A percentile compares a stretch with the other conserved stretches of the same genome.
phyloP scores from a whole-genome alignment of 2,113 vertebrate species.

The Mormoops blainvillei region DNA sequence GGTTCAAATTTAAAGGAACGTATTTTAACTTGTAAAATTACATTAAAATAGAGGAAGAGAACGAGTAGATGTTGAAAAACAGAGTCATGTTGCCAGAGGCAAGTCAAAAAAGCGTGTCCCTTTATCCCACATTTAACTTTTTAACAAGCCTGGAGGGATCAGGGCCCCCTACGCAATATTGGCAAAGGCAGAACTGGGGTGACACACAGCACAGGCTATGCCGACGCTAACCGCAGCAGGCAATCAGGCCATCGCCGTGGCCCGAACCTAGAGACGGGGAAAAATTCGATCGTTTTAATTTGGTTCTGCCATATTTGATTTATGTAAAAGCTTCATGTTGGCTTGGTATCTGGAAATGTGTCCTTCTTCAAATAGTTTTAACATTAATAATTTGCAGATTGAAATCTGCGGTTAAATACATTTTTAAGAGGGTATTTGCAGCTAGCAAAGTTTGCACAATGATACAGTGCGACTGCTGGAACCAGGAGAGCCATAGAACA shows the following conservation, averaged over 20 bases:
- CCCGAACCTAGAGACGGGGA: not conserved
- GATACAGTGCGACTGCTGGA: conserved; percentile 7
- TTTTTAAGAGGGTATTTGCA: conserved; percentile 55
- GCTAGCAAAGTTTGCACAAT: conserved; percentile 20
- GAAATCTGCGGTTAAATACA: conserved; percentile 40
- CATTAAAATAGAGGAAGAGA: not conserved
- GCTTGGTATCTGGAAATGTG: conserved; percentile 64
- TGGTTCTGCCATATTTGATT: conserved; percentile 43
- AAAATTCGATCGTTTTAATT: conserved; percentile 47
- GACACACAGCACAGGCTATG: not conserved
- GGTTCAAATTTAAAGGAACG: not conserved
- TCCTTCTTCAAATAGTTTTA: conserved; percentile 64
- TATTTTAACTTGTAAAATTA: conserved; percentile 28
- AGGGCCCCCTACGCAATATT: not conserved
- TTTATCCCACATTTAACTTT: not conserved
- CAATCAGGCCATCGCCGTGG: not conserved
- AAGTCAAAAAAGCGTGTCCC: not conserved
- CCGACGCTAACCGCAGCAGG: not conserved
- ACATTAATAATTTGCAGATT: conserved; percentile 65
- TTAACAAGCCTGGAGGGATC: not conserved
- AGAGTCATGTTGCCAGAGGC: not conserved
- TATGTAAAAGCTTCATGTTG: conserved; percentile 51
- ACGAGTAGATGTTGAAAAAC: not conserved
- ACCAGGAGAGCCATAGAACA: conserved; percentile 5
- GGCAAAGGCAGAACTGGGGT: not conserved